A percentile compares a stretch with the other conserved stretches of the same genome.
Evolutionary conservation across 2,113 vertebrate species (phyloP).

Genomic region (Antechinus stuartii): DNA sequence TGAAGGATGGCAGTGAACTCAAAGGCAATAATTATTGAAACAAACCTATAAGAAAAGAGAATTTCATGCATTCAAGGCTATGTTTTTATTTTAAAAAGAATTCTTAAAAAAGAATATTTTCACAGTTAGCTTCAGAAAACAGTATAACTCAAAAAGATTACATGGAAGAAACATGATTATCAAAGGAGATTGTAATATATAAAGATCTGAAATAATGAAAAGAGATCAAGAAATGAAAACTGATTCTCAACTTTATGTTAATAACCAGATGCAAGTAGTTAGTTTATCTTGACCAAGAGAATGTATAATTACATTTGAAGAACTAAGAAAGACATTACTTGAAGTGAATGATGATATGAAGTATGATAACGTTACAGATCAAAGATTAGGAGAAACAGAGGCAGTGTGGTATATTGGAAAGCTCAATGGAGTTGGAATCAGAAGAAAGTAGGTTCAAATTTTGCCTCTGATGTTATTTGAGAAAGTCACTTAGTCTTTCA

Average conservation of each 20-base stretch:
- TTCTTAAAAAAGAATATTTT: slow-evolving; percentile 1
- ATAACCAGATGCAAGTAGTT: neutral
- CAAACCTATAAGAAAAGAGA: neutral
- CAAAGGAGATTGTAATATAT: neutral
- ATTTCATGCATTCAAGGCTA: neutral
- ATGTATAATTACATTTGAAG: neutral
- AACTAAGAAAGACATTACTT: neutral
- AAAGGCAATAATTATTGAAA: neutral
- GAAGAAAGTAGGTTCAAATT: neutral
- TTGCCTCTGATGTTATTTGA: neutral
- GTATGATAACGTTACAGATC: neutral
- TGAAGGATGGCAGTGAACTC: neutral
- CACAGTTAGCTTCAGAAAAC: slow-evolving; percentile 7
- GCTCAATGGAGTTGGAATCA: neutral
- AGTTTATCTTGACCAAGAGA: neutral
- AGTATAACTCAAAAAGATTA: neutral
- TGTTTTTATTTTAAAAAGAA: neutral
- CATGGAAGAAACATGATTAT: neutral
- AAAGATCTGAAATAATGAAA: neutral
- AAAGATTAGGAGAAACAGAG: neutral
- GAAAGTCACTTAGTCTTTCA: neutral
- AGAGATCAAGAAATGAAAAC: neutral
- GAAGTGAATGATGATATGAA: slow-evolving; percentile 2
- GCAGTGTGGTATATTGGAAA: neutral
- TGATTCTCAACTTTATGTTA: neutral